Base-by-base conservation (phyloP, 1,140 invertebrate species). In the Goniozus legneri region DNA sequence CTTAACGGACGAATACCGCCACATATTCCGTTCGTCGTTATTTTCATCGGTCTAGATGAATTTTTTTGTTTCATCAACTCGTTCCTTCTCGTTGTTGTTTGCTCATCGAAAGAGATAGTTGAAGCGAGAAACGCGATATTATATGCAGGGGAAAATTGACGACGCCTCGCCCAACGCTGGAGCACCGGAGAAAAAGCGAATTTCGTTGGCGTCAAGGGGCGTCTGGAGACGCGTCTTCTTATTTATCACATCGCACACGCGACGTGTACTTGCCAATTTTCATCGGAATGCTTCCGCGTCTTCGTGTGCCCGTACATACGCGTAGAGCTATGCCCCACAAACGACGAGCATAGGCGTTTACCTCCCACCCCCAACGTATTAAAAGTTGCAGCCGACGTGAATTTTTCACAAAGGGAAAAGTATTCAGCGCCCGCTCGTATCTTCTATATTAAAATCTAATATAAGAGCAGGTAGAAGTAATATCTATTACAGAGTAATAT, bases 371-470 rank as follows among this genome's bases (percentile, higher is more conserved):
- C n/a, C 57, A 50, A 57, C 56, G 58, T 60, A 61, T 61, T 61
- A 62, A 62, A 62, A 56, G 48, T 57, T 62, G 58, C 58, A 61
- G 47, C 54, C 50, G 47, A 52, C 51, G 59, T 54, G 50, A 60
- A 60, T 57, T 58, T 58, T 58, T 62, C 59, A 62, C 59, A 62
- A 62, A 58, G 53, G 59, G 51, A 59, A 56, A 53, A 58, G 50
- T 58, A 55, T 51, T 58, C 48, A 41, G 44, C 40, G 53, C 44
- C 39, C 38, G 31, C 53, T 62, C 60, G 53, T 62, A 53, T 62
- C 59, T 58, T 58, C 49, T 54, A 62, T 62, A 62, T 63, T 62
- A 59, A 62, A 62, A 56, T 58, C 49, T 61, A 62, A 62, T 63
- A 62, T 59, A 50, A 50, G 52, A 61, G 55, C 55, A 57, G 48